Evolutionary conservation across 2,113 vertebrate genomes (phyloP), one percentile per base, ranked within the genome.

Genomic region (Callocephalon fimbriatum): DNA sequence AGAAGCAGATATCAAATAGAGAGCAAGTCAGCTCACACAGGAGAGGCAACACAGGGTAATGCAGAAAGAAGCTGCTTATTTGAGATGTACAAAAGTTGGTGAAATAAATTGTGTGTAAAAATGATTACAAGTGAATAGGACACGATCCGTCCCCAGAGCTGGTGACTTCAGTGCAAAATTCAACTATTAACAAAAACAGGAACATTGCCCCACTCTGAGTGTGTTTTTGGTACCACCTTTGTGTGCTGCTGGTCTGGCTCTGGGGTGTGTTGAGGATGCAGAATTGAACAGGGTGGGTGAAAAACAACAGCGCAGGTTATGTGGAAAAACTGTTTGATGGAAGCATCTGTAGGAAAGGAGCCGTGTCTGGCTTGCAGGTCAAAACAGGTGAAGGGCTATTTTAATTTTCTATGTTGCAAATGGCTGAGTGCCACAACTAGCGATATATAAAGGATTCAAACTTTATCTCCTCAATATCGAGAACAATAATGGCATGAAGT

Each of bases 111-210:
- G 76, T 4, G 1, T 38, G 72, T 79, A 48, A 72, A 84, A 78
- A 7, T 9, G 25, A 62, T 56, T 38, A 61, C 29, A 86, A 51
- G 32, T 9, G 47, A n/a, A 73, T 42, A 72, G 54, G 42, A 16
- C 29, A 13, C 5, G 37, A 73, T 42, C 31, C 38, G 10, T 17
- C 44, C 75, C 71, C n/a, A 88, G 7, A 67, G 58, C 94, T 92
- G 91, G 44, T 82, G 88, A 83, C 32, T 61, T 66, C 23, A 56
- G 29, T 1, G 37, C 29, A 63, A 92, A 90, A 86, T 38, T 45
- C 85, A 77, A n/a, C 50, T 23, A 38, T 35, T 40, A 92, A 90
- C 72, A 80, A 95, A 86, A 90, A 40, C 90, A 96, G 94, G 90
- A 93, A 88, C 82, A 90, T 45, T 86, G 62, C 54, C 74, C 58